Evolutionary conservation across 1,140 invertebrate genomes (phyloP).

Genomic region (Zelostemma sp.): DNA sequence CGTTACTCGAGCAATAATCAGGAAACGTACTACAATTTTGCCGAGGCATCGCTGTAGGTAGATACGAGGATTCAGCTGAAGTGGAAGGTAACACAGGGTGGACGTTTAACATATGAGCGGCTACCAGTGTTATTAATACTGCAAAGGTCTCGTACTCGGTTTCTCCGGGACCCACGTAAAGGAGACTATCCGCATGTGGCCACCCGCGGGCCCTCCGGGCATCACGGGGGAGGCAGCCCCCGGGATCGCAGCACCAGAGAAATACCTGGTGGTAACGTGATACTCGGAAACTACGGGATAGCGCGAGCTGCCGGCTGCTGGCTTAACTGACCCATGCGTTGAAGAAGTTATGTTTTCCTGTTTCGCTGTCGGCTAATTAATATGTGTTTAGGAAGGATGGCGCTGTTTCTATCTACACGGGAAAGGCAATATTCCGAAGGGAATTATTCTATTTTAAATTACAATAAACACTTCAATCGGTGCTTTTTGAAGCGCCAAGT

Average conservation of each 20-base stretch:
- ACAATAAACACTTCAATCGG: too few species aligned
- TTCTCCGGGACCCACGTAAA: conserved; percentile 49
- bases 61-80: conserved; percentile 29
- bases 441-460: too few species aligned
- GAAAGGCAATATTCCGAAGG: too few species aligned
- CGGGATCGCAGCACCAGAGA: conserved; percentile 21
- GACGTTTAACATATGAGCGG: conserved; percentile 70
- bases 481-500: too few species aligned
- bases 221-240: conserved; percentile 14
- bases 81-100: conserved; percentile 57
- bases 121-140: conserved; percentile 71
- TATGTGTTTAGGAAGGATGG: conserved; percentile 59
- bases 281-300: conserved; percentile 53
- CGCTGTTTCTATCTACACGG: not conserved
- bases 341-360: conserved; percentile 63
- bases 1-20: conserved; percentile 41
- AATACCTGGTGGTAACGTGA: conserved; percentile 56
- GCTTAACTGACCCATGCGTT: conserved; percentile 35
- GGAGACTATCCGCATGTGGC: conserved; percentile 38
- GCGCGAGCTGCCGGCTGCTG: conserved; percentile 18
- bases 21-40: conserved; percentile 35
- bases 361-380: conserved; percentile 56
- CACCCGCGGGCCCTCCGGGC: conserved; percentile 58
- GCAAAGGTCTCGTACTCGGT: conserved; percentile 59
- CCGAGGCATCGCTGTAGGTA: conserved; percentile 35